These are phyloP conservation scores for Leptopilina boulardi DNA, from an alignment of 1,140 invertebrate genomes.

Conservation along the genomic window DNA sequence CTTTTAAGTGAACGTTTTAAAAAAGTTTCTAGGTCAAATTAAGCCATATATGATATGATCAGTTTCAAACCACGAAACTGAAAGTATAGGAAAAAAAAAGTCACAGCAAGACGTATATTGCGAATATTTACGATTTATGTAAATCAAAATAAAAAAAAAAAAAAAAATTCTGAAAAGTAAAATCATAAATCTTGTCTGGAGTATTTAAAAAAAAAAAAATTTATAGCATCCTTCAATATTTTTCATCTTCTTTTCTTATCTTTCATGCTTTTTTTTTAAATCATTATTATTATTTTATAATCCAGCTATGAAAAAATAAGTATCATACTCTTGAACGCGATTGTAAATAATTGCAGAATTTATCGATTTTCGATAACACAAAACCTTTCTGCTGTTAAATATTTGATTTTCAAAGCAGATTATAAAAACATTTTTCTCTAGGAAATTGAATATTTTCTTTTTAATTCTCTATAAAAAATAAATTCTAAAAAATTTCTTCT, in stretches of 20 bases:
- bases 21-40: slow-evolving; percentile 3
- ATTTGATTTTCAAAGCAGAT: not conserved
- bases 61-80: not conserved
- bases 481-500: slow-evolving; percentile 1
- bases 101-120: not conserved
- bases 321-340: not conserved
- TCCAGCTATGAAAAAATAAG: not conserved
- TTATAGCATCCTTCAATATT: no score
- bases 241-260: no score
- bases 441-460: slow-evolving; percentile 33
- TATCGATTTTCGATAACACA: slow-evolving; percentile 4
- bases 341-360: slow-evolving; percentile 7
- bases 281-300: no score
- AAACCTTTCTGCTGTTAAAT: slow-evolving; percentile 2
- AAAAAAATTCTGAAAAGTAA: no score
- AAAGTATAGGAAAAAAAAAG: not conserved
- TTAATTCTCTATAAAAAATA: slow-evolving; percentile 34
- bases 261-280: no score
- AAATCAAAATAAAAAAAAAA: no score
- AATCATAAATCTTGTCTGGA: no score
- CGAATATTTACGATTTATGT: no score
- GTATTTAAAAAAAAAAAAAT: no score
- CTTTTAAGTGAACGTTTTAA: not conserved
- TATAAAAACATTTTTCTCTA: not conserved
- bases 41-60: not conserved